Percentiles rank a stretch among this genome's conserved stretches.
These are phyloP conservation scores for Arizona elegans DNA, from an alignment of 2,113 vertebrate species.

Conservation along the genomic window DNA sequence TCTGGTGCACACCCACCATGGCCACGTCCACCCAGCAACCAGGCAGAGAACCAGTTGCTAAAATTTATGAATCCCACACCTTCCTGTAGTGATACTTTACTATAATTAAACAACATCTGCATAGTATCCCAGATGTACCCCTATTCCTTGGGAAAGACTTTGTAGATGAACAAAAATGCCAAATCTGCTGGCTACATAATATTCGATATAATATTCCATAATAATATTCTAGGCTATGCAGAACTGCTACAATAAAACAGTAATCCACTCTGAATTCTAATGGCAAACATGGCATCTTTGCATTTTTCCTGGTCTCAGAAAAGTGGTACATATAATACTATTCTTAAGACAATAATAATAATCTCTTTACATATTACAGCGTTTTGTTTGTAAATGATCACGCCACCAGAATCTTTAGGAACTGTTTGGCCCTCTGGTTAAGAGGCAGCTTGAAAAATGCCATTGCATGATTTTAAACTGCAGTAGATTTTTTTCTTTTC, in stretches of 20 bases:
- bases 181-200: not conserved
- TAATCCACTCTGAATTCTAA: not conserved
- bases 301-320: no score
- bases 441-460: not conserved
- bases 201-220: not conserved
- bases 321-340: not conserved
- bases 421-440: not conserved
- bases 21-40: no score
- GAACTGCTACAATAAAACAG: not conserved
- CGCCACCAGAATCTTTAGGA: not conserved
- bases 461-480: not conserved
- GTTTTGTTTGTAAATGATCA: not conserved
- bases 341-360: not conserved
- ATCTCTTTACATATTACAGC: not conserved
- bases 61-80: no score
- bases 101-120: not conserved
- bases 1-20: no score
- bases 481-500: not conserved
- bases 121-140: not conserved
- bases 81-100: not conserved
- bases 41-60: no score
- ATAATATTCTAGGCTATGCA: not conserved
- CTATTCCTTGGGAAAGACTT: not conserved
- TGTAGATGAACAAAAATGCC: not conserved
- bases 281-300: not conserved